Evolutionary conservation across 2,888 invertebrate species (phyloP).

Genomic region (Argynnis bischoffii): DNA sequence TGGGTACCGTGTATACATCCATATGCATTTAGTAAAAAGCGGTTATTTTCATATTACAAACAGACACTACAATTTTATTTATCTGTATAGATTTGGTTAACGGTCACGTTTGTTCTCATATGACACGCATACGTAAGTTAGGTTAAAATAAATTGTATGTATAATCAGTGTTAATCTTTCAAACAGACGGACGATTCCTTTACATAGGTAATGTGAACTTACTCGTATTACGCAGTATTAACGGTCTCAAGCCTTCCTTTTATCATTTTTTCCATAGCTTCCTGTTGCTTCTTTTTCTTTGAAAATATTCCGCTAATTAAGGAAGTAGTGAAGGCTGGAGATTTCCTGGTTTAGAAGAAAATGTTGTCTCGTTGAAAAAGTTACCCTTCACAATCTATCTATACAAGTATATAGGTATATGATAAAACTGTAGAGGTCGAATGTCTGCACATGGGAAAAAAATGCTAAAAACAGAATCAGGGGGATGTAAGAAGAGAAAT

Average conservation of each 20-base stretch:
- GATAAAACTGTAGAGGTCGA: too few species aligned
- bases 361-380: constrained; percentile 71
- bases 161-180: constrained; percentile 26
- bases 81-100: too few species aligned
- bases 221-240: constrained; percentile 45
- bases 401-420: too few species aligned
- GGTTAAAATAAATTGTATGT: neutral
- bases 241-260: constrained; percentile 67
- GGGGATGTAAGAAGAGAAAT: too few species aligned
- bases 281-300: constrained; percentile 70
- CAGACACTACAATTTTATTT: too few species aligned
- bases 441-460: too few species aligned
- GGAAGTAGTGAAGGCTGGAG: constrained; percentile 74
- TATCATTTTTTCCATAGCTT: constrained; percentile 61
- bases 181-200: constrained; percentile 30
- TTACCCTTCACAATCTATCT: constrained; percentile 46
- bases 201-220: constrained; percentile 34
- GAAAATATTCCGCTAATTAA: constrained; percentile 78
- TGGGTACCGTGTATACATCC: too few species aligned
- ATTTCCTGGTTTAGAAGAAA: constrained; percentile 74
- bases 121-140: too few species aligned
- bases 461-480: too few species aligned
- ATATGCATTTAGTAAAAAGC: too few species aligned
- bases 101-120: too few species aligned
- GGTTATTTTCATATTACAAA: too few species aligned